Percentiles rank a stretch among this genome's conserved stretches.
Evolutionary conservation across 2,797 vertebrate species (phyloP).

Genomic region (Oreochromis grahami): DNA sequence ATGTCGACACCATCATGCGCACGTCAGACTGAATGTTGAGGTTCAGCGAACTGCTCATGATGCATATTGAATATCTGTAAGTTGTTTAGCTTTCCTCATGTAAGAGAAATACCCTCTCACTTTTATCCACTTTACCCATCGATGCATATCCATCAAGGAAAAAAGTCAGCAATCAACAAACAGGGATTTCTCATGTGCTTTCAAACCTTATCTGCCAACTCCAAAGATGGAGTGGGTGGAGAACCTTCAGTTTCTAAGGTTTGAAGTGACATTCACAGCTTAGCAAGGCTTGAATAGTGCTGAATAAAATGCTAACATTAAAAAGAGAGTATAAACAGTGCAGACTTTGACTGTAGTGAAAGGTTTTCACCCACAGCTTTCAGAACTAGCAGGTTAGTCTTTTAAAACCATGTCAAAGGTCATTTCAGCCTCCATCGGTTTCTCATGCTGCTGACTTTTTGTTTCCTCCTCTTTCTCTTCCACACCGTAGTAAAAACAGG

Average conservation of each 20-base stretch:
- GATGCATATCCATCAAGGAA: not conserved
- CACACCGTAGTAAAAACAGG: not conserved
- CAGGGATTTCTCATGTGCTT: not conserved
- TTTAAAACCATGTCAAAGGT: not conserved
- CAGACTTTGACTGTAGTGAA: not conserved
- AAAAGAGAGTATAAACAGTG: not conserved
- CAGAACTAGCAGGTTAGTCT: not conserved
- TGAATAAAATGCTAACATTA: not conserved
- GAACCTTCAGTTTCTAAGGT: not conserved
- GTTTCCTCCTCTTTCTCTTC: not conserved
- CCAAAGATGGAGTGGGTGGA: not conserved
- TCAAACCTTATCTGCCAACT: not conserved
- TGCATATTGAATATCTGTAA: not conserved
- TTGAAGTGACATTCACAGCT: not conserved
- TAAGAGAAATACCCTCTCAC: not conserved
- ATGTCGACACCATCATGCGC: conserved; percentile 1
- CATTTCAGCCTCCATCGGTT: not conserved
- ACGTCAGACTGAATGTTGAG: not conserved
- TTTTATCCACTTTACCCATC: not conserved
- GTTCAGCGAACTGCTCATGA: not conserved
- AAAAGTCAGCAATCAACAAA: not conserved
- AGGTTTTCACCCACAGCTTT: not conserved
- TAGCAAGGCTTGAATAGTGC: not conserved
- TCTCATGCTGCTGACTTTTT: not conserved
- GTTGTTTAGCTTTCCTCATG: conserved; percentile 1